phyloP scores from a whole-genome alignment of 2,888 invertebrate species.

The Tineola bisselliella region DNA sequence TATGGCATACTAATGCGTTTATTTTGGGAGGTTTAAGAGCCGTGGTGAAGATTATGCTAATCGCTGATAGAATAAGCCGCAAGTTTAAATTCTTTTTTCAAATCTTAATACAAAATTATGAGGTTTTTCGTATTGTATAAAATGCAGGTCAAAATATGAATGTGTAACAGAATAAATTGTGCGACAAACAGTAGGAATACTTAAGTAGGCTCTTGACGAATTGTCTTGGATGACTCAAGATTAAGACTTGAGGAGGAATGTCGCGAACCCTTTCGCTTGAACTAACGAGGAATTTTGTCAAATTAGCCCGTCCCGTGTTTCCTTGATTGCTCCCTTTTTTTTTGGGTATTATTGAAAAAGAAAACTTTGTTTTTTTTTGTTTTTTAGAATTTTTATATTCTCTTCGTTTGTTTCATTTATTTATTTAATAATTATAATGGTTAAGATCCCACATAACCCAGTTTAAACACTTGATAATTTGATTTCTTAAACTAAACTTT shows the following conservation, averaged over 20 bases:
- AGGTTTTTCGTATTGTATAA: neutral
- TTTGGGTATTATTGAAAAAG: neutral
- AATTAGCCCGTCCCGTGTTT: neutral
- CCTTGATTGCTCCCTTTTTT: conserved; percentile 6
- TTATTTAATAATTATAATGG: too few relatives aligned
- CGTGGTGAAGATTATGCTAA: too few relatives aligned
- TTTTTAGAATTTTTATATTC: too few relatives aligned
- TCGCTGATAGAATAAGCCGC: too few relatives aligned
- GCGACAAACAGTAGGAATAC: conserved; percentile 10
- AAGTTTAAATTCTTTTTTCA: too few relatives aligned
- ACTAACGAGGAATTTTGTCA: neutral
- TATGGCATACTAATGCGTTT: too few relatives aligned
- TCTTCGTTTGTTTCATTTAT: too few relatives aligned
- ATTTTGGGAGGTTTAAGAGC: too few relatives aligned
- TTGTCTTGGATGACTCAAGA: conserved; percentile 29
- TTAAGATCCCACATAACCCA: too few relatives aligned
- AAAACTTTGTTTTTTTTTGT: neutral
- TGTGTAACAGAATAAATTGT: neutral
- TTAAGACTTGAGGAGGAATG: conserved; percentile 25
- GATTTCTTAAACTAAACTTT: too few relatives aligned
- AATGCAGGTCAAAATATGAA: neutral
- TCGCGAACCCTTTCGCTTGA: conserved; percentile 8
- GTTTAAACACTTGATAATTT: too few relatives aligned
- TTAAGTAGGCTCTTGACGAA: conserved; percentile 32
- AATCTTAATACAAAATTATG: too few relatives aligned